Percentiles rank a stretch among this genome's conserved stretches.
These are phyloP conservation scores for Papilio glaucus DNA, from an alignment of 1,140 invertebrate genomes.

Conservation along the genomic window DNA sequence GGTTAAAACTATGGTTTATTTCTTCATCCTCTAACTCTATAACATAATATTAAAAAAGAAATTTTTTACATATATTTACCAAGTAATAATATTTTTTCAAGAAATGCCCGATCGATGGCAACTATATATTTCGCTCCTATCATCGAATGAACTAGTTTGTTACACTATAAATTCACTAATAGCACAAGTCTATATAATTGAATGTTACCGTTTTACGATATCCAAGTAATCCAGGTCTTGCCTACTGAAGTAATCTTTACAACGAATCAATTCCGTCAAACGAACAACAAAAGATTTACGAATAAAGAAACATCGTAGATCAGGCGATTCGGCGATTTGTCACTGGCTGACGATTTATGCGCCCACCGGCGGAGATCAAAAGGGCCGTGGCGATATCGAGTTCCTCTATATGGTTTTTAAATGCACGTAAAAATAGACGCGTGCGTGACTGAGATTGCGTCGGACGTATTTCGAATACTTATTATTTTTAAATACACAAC, in stretches of 20 bases:
- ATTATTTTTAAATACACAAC: not conserved
- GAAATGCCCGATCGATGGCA: no score
- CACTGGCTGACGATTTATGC: constrained; percentile 54
- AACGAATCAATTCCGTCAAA: constrained; percentile 25
- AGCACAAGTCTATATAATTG: no score
- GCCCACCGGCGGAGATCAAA: constrained; percentile 67
- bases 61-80: no score
- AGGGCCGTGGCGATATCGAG: constrained; percentile 39
- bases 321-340: constrained; percentile 55
- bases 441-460: constrained; percentile 44
- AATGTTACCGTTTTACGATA: not conserved
- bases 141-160: not conserved
- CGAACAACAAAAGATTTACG: constrained; percentile 36
- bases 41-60: no score
- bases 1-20: no score
- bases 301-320: constrained; percentile 42
- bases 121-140: no score
- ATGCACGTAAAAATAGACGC: constrained; percentile 49
- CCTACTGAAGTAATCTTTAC: not conserved
- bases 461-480: not conserved
- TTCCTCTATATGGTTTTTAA: constrained; percentile 39
- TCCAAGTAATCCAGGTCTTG: not conserved
- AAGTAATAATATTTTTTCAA: no score
- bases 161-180: no score
- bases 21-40: no score